Conservation (phyloP, 1,140 invertebrate genomes). For the Drusus annulatus region DNA sequence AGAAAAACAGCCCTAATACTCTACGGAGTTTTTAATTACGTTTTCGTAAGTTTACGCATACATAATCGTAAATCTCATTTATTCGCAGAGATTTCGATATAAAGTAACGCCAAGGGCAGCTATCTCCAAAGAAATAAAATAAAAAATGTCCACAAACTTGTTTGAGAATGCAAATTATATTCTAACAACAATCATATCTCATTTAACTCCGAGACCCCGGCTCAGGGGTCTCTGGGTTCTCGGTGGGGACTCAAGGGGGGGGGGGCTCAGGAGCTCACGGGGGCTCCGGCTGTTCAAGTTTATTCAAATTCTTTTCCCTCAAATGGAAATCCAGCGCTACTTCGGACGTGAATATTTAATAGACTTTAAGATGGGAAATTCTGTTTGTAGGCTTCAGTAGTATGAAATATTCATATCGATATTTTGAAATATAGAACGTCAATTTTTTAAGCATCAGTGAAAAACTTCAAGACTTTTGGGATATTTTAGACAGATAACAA, state of each 20-base stretch:
- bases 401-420: conserved; percentile 35
- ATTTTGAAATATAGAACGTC: conserved; percentile 12
- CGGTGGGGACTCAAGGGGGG: not conserved
- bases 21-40: conserved; percentile 36
- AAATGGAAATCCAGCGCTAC: conserved; percentile 31
- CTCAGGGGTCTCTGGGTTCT: conserved; percentile 2
- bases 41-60: conserved; percentile 40
- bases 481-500: too few species aligned
- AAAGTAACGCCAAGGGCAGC: conserved; percentile 38
- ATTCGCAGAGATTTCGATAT: conserved; percentile 28
- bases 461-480: too few species aligned
- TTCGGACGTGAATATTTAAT: conserved; percentile 44
- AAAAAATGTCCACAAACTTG: conserved; percentile 48
- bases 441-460: too few species aligned
- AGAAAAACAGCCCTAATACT: not conserved
- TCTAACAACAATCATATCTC: conserved; percentile 55
- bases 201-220: conserved; percentile 46
- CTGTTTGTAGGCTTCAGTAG: conserved; percentile 33
- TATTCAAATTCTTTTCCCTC: conserved; percentile 47
- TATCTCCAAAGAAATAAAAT: conserved; percentile 22
- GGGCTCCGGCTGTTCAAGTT: conserved; percentile 39
- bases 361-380: conserved; percentile 34
- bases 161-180: conserved; percentile 56
- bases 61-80: conserved; percentile 44
- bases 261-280: not conserved